Conservation (phyloP, 2,113 vertebrate genomes). For the Taxidea taxus region DNA sequence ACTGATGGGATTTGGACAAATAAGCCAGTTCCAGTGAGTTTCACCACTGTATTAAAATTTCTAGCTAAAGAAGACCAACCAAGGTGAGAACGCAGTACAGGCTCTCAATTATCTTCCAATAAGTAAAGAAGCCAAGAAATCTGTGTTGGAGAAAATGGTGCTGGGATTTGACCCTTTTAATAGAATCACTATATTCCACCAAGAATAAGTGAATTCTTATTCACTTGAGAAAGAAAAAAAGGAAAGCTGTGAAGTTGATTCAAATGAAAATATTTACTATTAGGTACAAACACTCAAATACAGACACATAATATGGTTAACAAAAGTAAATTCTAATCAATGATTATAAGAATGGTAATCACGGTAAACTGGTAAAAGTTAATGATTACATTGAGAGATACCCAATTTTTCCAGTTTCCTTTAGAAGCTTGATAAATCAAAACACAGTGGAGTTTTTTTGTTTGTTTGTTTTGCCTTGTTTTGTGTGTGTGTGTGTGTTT, state of each 20-base stretch:
- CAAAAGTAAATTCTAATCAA: not conserved
- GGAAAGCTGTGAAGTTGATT: not conserved
- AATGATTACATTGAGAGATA: not conserved
- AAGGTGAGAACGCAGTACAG: not conserved
- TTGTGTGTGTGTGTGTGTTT: not conserved
- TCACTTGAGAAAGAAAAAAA: not conserved
- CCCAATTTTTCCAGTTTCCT: not conserved
- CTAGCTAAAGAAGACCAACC: not conserved
- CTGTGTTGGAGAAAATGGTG: not conserved
- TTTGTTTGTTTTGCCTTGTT: not conserved
- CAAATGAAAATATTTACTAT: not conserved
- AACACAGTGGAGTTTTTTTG: not conserved
- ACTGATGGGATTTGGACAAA: not conserved
- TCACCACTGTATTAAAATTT: not conserved
- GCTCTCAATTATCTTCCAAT: not conserved
- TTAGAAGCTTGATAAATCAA: not conserved
- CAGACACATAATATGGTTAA: not conserved
- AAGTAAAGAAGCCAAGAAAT: not conserved
- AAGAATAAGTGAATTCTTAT: not conserved
- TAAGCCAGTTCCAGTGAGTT: not conserved
- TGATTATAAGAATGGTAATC: not conserved
- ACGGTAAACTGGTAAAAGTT: not conserved
- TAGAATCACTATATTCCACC: not conserved
- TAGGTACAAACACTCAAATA: not conserved
- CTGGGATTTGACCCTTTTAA: not conserved